Conservation (phyloP, 2,888 invertebrate genomes). For the Pherbina coryleti region DNA sequence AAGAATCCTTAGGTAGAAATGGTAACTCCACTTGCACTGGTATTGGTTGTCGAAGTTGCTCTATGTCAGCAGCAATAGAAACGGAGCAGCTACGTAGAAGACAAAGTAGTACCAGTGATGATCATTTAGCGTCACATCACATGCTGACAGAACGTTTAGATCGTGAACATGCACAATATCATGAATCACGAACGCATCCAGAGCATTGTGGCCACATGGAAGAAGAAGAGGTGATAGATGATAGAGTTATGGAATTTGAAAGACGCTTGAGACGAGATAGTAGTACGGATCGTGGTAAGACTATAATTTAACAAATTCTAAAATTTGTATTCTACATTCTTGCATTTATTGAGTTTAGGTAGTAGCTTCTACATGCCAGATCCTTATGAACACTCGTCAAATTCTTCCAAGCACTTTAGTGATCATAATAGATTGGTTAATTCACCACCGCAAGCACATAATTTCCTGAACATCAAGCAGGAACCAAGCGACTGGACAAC, state of each 20-base stretch:
- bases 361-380: constrained; percentile 57
- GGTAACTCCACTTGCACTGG: constrained; percentile 47
- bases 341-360: constrained; percentile 10
- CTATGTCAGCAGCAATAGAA: constrained; percentile 33
- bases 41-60: constrained; percentile 50
- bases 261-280: constrained; percentile 53
- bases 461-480: constrained; percentile 71
- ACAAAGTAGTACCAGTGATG: constrained; percentile 45
- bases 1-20: constrained; percentile 37
- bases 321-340: not conserved
- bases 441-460: constrained; percentile 56
- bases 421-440: constrained; percentile 36
- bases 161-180: constrained; percentile 53
- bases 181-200: constrained; percentile 46
- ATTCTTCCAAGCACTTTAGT: constrained; percentile 30
- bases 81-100: constrained; percentile 49
- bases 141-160: constrained; percentile 42
- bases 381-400: constrained; percentile 52
- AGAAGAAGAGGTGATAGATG: constrained; percentile 46
- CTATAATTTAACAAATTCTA: no score
- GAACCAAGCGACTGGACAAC: constrained; percentile 79
- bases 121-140: constrained; percentile 32
- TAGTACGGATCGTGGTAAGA: constrained; percentile 52
- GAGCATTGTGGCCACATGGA: constrained; percentile 23
- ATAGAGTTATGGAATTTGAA: constrained; percentile 54